Conservation (phyloP, 1,140 invertebrate genomes). For the Drosophila aff. region DNA sequence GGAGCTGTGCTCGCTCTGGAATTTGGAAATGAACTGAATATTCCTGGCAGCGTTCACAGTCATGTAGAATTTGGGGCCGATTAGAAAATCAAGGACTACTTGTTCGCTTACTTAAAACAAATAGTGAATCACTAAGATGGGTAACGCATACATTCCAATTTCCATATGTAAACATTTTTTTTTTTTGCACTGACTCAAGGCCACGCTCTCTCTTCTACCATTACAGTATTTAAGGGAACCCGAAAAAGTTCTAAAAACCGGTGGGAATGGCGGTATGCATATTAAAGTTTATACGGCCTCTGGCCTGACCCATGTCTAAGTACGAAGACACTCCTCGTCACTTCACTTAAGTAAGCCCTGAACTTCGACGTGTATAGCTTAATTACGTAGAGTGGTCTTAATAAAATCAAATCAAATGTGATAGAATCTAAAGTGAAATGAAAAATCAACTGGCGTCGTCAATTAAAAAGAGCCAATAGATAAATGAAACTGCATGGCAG, state of each 20-base stretch:
- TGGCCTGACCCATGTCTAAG: background rate
- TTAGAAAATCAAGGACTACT: background rate
- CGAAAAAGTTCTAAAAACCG: background rate
- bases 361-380: slow-evolving; percentile 28
- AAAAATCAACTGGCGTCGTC: slow-evolving; percentile 61
- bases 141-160: too few species aligned
- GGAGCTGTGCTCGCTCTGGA: background rate
- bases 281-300: background rate
- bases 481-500: slow-evolving; percentile 58
- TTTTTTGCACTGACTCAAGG: too few species aligned
- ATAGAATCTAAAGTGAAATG: slow-evolving; percentile 48
- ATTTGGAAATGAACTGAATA: background rate
- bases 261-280: background rate
- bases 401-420: slow-evolving; percentile 45
- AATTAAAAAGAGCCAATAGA: slow-evolving; percentile 68
- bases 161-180: too few species aligned
- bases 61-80: background rate
- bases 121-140: background rate
- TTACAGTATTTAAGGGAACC: background rate
- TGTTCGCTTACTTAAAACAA: background rate
- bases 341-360: slow-evolving; percentile 4
- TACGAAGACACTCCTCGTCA: too few species aligned
- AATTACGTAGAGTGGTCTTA: slow-evolving; percentile 49
- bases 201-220: background rate
- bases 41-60: background rate